phyloP scores from a whole-genome alignment of 2,797 vertebrate species.

The Morelia viridis region DNA sequence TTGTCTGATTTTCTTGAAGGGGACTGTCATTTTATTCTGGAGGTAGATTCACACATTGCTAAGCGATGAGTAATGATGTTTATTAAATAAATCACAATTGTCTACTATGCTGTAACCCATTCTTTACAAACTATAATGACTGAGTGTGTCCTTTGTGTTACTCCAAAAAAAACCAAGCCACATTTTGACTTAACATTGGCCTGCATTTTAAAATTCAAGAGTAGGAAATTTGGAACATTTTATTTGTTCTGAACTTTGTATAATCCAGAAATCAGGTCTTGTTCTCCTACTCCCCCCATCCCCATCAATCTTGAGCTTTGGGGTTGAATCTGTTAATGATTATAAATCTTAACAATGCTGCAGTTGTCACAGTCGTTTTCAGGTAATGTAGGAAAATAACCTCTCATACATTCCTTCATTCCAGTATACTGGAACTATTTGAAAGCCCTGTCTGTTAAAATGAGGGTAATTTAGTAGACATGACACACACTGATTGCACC shows the following conservation, averaged over 20 bases:
- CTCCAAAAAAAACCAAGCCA: no score
- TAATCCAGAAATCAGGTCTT: accelerated
- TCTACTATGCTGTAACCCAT: no score
- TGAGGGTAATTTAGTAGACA: background rate
- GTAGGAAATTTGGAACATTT: background rate
- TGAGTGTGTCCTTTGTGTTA: no score
- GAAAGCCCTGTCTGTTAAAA: background rate
- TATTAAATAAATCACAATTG: no score
- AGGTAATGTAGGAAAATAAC: background rate
- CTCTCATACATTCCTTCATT: background rate
- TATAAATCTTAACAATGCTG: background rate
- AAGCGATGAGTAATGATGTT: no score
- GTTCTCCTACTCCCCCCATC: background rate
- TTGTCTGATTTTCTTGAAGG: background rate
- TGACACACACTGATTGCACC: background rate
- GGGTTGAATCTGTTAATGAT: no score
- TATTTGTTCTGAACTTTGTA: background rate
- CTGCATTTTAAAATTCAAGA: background rate
- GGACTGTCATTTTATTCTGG: accelerated
- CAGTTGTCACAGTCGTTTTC: background rate
- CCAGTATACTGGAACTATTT: background rate
- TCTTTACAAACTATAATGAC: no score
- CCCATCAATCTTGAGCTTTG: no score
- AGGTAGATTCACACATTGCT: no score
- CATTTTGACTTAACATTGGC: background rate